Percentiles rank a stretch among this genome's conserved stretches.
Evolutionary conservation across 2,888 invertebrate species (phyloP).

Genomic region (Athripsodes cinereus): DNA sequence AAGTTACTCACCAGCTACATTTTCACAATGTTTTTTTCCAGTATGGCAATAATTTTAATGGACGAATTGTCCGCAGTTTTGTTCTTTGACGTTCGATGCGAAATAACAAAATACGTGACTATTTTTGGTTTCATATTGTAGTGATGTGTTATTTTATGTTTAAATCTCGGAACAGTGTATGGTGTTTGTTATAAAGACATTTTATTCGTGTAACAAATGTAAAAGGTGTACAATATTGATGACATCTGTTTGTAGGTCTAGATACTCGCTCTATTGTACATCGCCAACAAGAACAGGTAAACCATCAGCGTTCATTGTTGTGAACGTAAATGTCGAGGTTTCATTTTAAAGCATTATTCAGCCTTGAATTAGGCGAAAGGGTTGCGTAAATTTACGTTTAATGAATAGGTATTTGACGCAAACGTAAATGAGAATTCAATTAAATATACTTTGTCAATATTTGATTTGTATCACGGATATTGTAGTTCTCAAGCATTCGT

Average conservation of each 20-base stretch:
- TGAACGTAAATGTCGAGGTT: conserved; percentile 4
- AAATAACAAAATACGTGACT: conserved; percentile 19
- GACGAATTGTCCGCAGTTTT: conserved; percentile 16
- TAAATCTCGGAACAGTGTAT: neutral
- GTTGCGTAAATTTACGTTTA: conserved; percentile 10
- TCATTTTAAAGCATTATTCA: conserved; percentile 6
- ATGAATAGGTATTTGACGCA: conserved; percentile 8
- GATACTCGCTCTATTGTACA: conserved; percentile 16
- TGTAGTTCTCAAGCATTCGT: too few species aligned
- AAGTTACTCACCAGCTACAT: too few species aligned
- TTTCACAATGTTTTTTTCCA: conserved; percentile 6
- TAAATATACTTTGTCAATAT: neutral
- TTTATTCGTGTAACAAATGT: conserved; percentile 10
- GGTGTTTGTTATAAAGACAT: neutral
- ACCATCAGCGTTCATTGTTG: conserved; percentile 13
- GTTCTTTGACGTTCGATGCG: conserved; percentile 22
- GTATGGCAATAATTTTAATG: conserved; percentile 17
- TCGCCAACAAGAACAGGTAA: conserved; percentile 24
- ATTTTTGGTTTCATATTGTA: conserved; percentile 1
- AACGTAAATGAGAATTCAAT: neutral
- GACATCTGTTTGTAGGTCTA: conserved; percentile 22
- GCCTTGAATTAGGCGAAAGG: conserved; percentile 15
- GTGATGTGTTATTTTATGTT: conserved; percentile 10
- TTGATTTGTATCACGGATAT: too few species aligned
- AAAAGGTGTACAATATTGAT: conserved; percentile 21